Percentiles rank a stretch among this genome's conserved stretches.
Evolutionary conservation across 2,888 invertebrate genomes (phyloP).

Genomic region (Hemistola chrysoprasaria): DNA sequence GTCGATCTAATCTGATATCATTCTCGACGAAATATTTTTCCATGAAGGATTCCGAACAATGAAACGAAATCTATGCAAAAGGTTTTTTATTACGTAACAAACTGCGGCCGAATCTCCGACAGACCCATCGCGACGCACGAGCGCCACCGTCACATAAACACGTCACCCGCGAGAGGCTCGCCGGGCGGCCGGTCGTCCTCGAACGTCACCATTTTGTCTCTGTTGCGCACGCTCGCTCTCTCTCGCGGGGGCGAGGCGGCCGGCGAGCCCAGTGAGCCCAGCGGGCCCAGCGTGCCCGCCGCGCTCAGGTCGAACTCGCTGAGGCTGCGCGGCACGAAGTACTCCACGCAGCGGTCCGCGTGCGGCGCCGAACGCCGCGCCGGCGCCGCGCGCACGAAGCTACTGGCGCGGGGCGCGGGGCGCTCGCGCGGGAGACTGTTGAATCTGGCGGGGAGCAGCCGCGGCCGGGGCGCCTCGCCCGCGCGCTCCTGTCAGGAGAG

Average conservation of each 20-base stretch:
- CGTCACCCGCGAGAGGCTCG: conserved; percentile 83
- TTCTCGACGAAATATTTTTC: no score
- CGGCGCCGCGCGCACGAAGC: conserved; percentile 65
- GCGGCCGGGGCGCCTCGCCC: conserved; percentile 38
- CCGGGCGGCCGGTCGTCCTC: conserved; percentile 85
- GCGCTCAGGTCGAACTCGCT: conserved; percentile 91
- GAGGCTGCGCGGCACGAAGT: conserved; percentile 91
- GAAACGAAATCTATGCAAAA: conserved; percentile 33
- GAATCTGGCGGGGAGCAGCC: conserved; percentile 72
- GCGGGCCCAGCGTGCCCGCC: conserved; percentile 63
- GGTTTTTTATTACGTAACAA: conserved; percentile 62
- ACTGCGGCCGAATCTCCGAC: conserved; percentile 51
- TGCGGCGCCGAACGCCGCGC: conserved; percentile 34
- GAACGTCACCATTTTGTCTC: conserved; percentile 91
- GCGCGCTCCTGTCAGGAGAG: no score
- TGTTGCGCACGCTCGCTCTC: conserved; percentile 61
- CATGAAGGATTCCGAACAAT: conserved; percentile 14
- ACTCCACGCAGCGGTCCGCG: conserved; percentile 87
- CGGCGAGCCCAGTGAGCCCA: conserved; percentile 6
- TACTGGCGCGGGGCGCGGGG: conserved; percentile 61
- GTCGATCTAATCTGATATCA: no score
- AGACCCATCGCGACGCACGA: conserved; percentile 39
- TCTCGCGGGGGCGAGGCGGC: conserved; percentile 33
- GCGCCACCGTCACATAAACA: conserved; percentile 88
- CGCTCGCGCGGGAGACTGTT: conserved; percentile 82